These are phyloP conservation scores for Apodemus agrarius DNA, from an alignment of 2,797 vertebrate species.

Conservation along the genomic window DNA sequence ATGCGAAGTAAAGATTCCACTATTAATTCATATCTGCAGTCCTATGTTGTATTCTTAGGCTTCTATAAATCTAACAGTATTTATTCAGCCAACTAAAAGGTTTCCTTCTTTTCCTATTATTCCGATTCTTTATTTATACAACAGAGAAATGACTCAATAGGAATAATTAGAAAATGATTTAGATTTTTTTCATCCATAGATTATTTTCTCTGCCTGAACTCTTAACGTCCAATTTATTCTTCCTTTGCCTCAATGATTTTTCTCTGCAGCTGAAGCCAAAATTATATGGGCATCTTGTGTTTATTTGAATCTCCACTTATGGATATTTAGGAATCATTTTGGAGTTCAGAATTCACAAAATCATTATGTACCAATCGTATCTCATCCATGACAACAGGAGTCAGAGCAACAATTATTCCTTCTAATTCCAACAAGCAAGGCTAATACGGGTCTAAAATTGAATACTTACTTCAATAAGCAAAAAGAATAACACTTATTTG, in stretches of 20 bases:
- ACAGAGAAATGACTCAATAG: not conserved
- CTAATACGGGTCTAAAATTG: not conserved
- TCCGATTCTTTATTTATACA: not conserved
- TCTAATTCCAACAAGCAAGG: not conserved
- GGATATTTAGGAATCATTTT: constrained; percentile 22
- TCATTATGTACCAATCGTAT: not conserved
- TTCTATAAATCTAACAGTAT: not conserved
- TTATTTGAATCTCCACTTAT: not conserved
- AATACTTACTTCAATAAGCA: not conserved
- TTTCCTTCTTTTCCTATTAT: not conserved
- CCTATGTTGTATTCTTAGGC: not conserved
- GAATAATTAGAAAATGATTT: constrained; percentile 14
- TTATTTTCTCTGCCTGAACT: not conserved
- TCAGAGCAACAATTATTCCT: not conserved
- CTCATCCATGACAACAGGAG: constrained; percentile 10
- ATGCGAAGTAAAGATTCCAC: not conserved
- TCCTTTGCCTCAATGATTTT: constrained; percentile 53
- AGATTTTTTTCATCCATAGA: not conserved
- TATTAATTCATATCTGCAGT: not conserved
- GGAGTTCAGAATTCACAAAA: constrained; percentile 43
- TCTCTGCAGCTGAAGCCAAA: not conserved
- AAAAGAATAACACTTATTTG: not conserved
- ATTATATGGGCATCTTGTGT: constrained; percentile 7
- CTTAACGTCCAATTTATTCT: not conserved
- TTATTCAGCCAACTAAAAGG: not conserved